Conservation (phyloP, 2,797 vertebrate species). For the Crax fasciolata region DNA sequence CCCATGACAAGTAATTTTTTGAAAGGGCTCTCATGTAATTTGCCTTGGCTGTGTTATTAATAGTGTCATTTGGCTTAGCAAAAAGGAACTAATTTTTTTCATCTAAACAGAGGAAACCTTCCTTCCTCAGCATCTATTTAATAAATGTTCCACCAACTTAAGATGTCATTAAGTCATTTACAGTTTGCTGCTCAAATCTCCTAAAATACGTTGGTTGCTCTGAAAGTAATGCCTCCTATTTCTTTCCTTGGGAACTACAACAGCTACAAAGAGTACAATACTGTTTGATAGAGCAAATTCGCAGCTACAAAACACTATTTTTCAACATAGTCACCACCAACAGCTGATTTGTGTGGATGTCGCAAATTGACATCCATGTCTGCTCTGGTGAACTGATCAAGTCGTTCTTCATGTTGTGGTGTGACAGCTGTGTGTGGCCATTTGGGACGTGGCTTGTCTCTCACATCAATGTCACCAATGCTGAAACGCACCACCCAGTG, state of each 20-base stretch:
- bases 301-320: background rate
- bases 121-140: background rate
- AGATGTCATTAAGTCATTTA: constrained; percentile 56
- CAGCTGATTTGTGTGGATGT: background rate
- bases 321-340: background rate
- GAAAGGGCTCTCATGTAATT: background rate
- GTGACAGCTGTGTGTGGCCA: too few species aligned
- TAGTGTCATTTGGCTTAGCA: background rate
- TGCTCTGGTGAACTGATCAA: too few species aligned
- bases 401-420: too few species aligned
- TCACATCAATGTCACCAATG: background rate
- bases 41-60: constrained; percentile 9
- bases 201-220: background rate
- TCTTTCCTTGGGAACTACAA: background rate
- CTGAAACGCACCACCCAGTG: background rate
- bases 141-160: constrained; percentile 28
- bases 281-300: background rate
- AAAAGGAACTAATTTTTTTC: constrained; percentile 18
- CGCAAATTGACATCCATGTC: too few species aligned
- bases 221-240: background rate
- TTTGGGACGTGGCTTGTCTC: too few species aligned
- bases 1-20: background rate
- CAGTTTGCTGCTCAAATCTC: constrained; percentile 47
- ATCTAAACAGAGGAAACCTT: background rate
- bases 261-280: background rate